Conservation (phyloP, 2,888 invertebrate species). For the Schizaphis graminum region DNA sequence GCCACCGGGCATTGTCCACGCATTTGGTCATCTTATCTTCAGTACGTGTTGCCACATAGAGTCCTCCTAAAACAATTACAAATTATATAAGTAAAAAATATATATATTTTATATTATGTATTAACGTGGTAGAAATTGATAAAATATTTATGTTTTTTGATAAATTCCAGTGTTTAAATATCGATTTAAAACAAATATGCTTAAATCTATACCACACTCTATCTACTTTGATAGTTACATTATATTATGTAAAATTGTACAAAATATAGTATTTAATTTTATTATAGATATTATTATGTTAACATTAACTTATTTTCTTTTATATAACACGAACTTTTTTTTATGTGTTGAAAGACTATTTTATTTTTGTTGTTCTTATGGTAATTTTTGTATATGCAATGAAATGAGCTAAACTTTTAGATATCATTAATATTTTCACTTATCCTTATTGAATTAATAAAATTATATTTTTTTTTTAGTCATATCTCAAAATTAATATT, state of each 20-base stretch:
- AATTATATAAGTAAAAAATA: neutral
- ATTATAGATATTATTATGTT: neutral
- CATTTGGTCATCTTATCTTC: conserved; percentile 62
- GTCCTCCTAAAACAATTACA: conserved; percentile 17
- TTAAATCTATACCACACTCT: neutral
- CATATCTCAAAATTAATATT: neutral
- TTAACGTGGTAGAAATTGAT: neutral
- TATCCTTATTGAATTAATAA: neutral
- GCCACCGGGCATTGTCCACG: conserved; percentile 57
- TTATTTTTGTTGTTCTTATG: neutral
- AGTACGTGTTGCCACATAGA: conserved; percentile 57
- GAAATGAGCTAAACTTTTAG: too few relatives aligned
- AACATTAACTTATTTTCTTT: neutral
- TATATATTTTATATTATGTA: too few relatives aligned
- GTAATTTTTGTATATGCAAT: too few relatives aligned
- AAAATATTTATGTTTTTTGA: neutral
- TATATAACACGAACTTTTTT: neutral
- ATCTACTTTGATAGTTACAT: neutral
- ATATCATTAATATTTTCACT: neutral
- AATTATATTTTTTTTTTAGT: neutral
- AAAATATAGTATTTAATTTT: neutral
- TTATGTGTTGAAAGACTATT: neutral
- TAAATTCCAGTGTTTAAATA: neutral
- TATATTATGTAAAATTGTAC: neutral
- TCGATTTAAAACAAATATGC: neutral